Base-by-base conservation (phyloP, 2,888 invertebrate genomes). In the Sesia apiformis region DNA sequence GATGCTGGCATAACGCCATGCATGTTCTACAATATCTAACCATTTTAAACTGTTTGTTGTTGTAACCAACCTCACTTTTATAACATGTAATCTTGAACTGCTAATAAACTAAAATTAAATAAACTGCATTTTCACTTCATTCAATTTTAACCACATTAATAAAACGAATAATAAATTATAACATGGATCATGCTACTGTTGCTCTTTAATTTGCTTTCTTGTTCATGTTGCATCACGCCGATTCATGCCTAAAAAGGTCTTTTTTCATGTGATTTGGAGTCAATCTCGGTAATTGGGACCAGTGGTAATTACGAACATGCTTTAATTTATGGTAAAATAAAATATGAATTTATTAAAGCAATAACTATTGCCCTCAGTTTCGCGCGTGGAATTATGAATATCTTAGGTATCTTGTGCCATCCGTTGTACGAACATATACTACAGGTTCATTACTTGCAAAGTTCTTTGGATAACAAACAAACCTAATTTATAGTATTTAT, bases 81-180 rank as follows among this genome's bases (percentile, higher is more conserved):
- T 8, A 23, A 38, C 23, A 38, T 74, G 70, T 78, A 72, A 59
- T 63, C 62, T 66, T 63, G 58, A 60, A 65, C 57, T 66, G 55
- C 58, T 60, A 78, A 77, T 76, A 78, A 78, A 78, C 56, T 61
- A 56, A 58, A 65, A 67, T 63, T 65, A 57, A 65, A 56, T 53
- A 56, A 58, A 57, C 53, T 66, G 81, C 72, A 73, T 78, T 81
- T 81, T 81, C 72, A 77, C 66, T 81, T 70, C 6, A n/a, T 46
- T 7, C n/a, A 46, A 46, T 42, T 42, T 42, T 42, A 6, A 42
- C 7, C 5, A 42, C 5, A 6, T 42, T 5, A 42, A 7, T 1
- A 42, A 7, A 42, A 42, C 5, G 7, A 42, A 42, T 42, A 5
- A 6, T 42, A 7, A 7, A 7, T 5, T 42, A 42, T 42, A 42